Base-by-base conservation (phyloP, 1,140 invertebrate species). In the Berghia stephanieae region DNA sequence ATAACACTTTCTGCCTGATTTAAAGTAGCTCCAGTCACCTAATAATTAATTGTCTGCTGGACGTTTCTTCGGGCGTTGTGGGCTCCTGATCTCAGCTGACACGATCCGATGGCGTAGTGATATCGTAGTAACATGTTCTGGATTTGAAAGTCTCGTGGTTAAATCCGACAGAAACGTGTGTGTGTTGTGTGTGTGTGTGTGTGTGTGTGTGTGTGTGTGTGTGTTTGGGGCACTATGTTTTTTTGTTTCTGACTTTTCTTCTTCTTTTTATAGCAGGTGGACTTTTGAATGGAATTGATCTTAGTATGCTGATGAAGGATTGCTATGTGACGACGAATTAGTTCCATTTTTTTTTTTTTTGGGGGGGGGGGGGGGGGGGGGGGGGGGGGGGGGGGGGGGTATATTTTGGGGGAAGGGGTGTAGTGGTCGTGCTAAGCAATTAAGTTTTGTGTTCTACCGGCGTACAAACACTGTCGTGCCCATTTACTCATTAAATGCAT, bases 141-240 rank as follows among this genome's bases (percentile, higher is more conserved):
- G 8, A 24, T 16, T 1, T 57, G 10, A 31, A 8, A 57, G 8
- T 1, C 21, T 0, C 55, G 55, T 0, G 21, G 24, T 2, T 57
- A 8, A 6, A 27, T 57, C 24, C 55, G 6, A 13, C 0, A 1
- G 55, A 27, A 21, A 6, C 34, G 55, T 57, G 21, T 3, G 55
- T 1, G 55, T 21, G n/a, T 6, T 21, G 55, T 27, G 55, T 6
- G 21, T 18, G 68, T 40, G 68, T 31, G 3, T 42, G 38, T 31
- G 36, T 42, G 68, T 70, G 68, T 70, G 36, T 42, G 68, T 70
- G 68, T 43, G 68, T 70, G 68, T 18, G 36, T 1, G 68, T 70
- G 2, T 70, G 0, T 57, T 57, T n/a, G n/a, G n/a, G n/a, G n/a
- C n/a, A n/a, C n/a, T 31, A 13, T n/a, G 13, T 49, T 4, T 38